These are phyloP conservation scores for Chondrosia reniformis DNA, from an alignment of 37 sponge, comb jelly and placozoan species.

Conservation along the genomic window DNA sequence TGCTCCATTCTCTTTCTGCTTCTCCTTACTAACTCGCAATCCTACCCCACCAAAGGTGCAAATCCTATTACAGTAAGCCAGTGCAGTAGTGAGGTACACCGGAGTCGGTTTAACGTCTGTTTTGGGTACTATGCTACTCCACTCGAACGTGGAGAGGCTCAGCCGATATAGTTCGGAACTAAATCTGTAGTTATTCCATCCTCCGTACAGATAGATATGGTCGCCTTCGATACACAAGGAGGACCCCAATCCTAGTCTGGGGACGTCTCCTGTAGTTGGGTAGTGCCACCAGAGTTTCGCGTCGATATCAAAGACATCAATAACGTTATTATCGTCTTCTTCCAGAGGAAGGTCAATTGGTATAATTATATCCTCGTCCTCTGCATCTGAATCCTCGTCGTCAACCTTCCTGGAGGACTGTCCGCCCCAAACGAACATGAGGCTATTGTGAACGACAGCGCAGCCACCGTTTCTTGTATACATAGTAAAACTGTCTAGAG, in stretches of 20 bases:
- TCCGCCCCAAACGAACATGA: conserved; percentile 68
- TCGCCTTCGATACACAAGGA: not conserved
- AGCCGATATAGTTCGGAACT: conserved; percentile 42
- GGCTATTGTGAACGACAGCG: conserved; percentile 28
- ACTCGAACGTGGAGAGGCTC: conserved; percentile 12
- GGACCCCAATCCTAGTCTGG: conserved; percentile 41
- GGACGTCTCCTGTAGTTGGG: conserved; percentile 40
- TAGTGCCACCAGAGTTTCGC: conserved; percentile 30
- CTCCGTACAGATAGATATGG: conserved; percentile 49
- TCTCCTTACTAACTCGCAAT: not conserved
- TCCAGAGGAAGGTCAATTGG: conserved; percentile 17
- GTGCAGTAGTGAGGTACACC: conserved; percentile 35
- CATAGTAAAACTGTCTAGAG: no score
- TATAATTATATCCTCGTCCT: not conserved
- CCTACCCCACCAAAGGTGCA: conserved; percentile 64
- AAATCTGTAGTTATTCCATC: conserved; percentile 42
- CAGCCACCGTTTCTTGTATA: conserved; percentile 65
- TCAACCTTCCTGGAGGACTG: conserved; percentile 7
- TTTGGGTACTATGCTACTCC: conserved; percentile 29
- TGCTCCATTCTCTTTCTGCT: conserved; percentile 37
- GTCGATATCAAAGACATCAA: conserved; percentile 47
- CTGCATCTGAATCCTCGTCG: conserved; percentile 4
- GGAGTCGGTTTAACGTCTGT: conserved; percentile 31
- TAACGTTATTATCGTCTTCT: not conserved
- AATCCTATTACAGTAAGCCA: conserved; percentile 28